Percentiles rank a stretch among this genome's conserved stretches.
phyloP scores from a whole-genome alignment of 2,113 vertebrate species.

The Gila orcuttii region DNA sequence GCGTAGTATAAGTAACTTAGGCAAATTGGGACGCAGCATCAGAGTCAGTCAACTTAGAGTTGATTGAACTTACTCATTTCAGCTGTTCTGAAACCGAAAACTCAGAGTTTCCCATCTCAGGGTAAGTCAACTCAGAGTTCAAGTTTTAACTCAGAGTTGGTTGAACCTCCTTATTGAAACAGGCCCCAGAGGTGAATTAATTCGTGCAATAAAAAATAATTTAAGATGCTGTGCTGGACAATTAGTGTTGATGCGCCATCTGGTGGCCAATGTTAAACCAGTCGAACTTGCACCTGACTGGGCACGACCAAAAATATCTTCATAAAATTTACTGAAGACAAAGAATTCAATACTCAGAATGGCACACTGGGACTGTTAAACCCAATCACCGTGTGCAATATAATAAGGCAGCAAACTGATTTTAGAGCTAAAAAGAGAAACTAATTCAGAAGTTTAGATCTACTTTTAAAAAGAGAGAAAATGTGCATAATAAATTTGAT shows the following conservation, averaged over 20 bases:
- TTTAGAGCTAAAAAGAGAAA: neutral
- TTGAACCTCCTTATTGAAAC: too few relatives aligned
- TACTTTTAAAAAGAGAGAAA: neutral
- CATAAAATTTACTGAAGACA: neutral
- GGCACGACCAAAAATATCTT: neutral
- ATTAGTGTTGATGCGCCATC: conserved; percentile 28
- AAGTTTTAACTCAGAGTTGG: too few relatives aligned
- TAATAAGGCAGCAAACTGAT: neutral
- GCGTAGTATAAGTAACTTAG: too few relatives aligned
- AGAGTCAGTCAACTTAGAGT: too few relatives aligned
- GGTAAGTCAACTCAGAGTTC: too few relatives aligned
- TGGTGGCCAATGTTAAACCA: conserved; percentile 7
- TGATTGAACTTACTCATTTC: too few relatives aligned
- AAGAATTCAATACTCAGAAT: neutral
- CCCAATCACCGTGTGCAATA: neutral
- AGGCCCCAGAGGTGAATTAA: too few relatives aligned
- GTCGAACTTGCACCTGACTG: neutral
- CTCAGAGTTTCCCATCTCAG: too few relatives aligned
- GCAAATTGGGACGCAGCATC: too few relatives aligned
- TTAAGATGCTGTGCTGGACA: neutral
- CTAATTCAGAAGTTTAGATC: neutral
- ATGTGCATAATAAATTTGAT: neutral
- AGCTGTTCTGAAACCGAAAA: too few relatives aligned
- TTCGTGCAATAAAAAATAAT: too few relatives aligned
- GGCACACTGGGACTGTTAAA: neutral